Evolutionary conservation across 2,888 invertebrate genomes (phyloP), one percentile per base, ranked within the genome.

Genomic region (Coenonympha glycerion): DNA sequence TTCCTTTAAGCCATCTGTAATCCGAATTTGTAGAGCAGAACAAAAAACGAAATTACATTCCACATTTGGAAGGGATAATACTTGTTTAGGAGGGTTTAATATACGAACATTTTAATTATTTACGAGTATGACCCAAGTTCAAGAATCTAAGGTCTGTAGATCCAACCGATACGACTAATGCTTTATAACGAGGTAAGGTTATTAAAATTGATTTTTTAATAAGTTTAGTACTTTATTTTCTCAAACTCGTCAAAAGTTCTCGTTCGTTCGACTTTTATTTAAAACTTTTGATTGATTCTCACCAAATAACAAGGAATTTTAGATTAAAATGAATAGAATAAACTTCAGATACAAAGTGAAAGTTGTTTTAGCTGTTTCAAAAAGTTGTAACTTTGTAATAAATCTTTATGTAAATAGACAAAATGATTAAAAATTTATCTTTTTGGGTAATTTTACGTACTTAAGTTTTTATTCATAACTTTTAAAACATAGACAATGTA

Each of bases 1-100:
- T 71, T 78, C 77, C 74, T 59, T 48, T 52, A 67, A 76, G 84
- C 81, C 74, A 82, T 79, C 86, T 87, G 79, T 78, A 79, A 83
- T 87, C 85, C 86, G 73, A 78, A 33, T 44, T 44, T 71, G 84
- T 72, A 71, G 73, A 67, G 83, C 82, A 15, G 31, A 73, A 76
- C 82, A 83, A 73, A 83, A 79, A 82, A 79, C 64, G 49, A 30
- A 54, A 44, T 47, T 48, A 51, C 6, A 49, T 30, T 59, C 53
- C 52, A 53, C 26, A 55, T 50, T 31, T 49, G 47, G 47, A 36
- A 28, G 30, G 30, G 31, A 22, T 47, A 24, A 6, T 24, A 24
- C n/a, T 24, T 39, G 16, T 39, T 24, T 39, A 39, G 24, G 39
- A 39, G 24, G 15, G 39, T 39, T 37, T 15, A 39, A 39, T 39